A percentile compares a stretch with the other conserved stretches of the same genome.
These are phyloP conservation scores for Hippolais icterina DNA, from an alignment of 2,113 vertebrate species.

Conservation along the genomic window DNA sequence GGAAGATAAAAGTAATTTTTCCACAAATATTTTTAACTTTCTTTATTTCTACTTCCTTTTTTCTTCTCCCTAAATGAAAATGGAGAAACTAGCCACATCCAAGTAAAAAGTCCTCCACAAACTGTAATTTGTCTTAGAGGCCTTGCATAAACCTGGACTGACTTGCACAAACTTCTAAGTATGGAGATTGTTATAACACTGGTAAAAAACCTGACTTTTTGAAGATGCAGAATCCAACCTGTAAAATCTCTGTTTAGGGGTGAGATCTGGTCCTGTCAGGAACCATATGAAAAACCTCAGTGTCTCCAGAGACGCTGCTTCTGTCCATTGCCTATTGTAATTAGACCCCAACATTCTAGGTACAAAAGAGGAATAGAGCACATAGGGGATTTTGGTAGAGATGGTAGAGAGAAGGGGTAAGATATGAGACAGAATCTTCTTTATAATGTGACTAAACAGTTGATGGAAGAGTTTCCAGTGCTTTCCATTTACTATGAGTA, in stretches of 20 bases:
- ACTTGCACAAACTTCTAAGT: background rate
- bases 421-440: slow-evolving; percentile 17
- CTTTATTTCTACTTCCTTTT: rapidly evolving
- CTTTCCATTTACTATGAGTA: slow-evolving; percentile 14
- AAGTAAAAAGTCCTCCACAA: rapidly evolving
- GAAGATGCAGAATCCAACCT: background rate
- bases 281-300: background rate
- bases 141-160: background rate
- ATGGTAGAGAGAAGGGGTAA: background rate
- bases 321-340: background rate
- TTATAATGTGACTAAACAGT: slow-evolving; percentile 25
- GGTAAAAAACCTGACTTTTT: rapidly evolving
- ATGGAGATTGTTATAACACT: background rate
- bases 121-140: background rate
- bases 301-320: background rate
- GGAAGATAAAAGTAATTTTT: background rate
- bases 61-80: background rate
- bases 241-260: background rate
- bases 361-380: background rate
- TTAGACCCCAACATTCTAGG: background rate
- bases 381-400: background rate
- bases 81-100: rapidly evolving
- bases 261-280: background rate
- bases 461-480: slow-evolving; percentile 38
- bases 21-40: background rate